Evolutionary conservation across 2,797 vertebrate genomes (phyloP).

Genomic region (Tympanoctomys barrerae): DNA sequence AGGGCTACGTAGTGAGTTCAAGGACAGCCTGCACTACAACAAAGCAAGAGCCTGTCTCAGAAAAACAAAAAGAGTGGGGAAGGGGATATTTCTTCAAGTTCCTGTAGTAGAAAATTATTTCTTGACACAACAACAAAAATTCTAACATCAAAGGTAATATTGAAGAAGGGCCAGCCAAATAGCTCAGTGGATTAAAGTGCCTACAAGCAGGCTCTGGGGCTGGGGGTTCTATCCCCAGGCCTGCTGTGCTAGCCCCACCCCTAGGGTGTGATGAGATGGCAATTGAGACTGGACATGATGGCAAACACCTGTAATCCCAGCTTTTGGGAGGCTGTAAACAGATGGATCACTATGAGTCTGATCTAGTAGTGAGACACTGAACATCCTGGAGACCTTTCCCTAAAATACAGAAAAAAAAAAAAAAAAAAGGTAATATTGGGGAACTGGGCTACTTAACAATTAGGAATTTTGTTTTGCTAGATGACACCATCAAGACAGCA

Average conservation of each 20-base stretch:
- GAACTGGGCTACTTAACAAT: not conserved
- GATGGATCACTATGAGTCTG: too few species aligned
- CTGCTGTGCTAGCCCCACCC: too few species aligned
- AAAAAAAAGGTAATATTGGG: not conserved
- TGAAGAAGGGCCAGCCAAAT: not conserved
- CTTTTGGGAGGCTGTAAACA: too few species aligned
- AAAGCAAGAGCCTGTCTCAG: not conserved
- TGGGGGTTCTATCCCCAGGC: too few species aligned
- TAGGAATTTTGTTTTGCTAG: not conserved
- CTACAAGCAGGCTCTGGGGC: too few species aligned
- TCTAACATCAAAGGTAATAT: slow-evolving; percentile 7
- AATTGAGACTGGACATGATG: too few species aligned
- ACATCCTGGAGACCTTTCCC: too few species aligned
- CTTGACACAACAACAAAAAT: slow-evolving; percentile 27
- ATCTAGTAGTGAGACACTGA: too few species aligned
- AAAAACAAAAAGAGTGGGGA: not conserved
- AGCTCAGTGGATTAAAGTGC: too few species aligned
- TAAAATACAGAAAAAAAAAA: too few species aligned
- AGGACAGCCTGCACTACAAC: not conserved
- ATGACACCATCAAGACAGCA: not conserved
- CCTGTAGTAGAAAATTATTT: slow-evolving; percentile 1
- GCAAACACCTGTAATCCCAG: too few species aligned
- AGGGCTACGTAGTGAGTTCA: not conserved
- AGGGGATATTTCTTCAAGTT: not conserved
- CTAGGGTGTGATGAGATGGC: too few species aligned